Percentiles rank a stretch among this genome's conserved stretches.
Evolutionary conservation across 2,797 vertebrate genomes (phyloP).

Genomic region (Chiloscyllium punctatum): DNA sequence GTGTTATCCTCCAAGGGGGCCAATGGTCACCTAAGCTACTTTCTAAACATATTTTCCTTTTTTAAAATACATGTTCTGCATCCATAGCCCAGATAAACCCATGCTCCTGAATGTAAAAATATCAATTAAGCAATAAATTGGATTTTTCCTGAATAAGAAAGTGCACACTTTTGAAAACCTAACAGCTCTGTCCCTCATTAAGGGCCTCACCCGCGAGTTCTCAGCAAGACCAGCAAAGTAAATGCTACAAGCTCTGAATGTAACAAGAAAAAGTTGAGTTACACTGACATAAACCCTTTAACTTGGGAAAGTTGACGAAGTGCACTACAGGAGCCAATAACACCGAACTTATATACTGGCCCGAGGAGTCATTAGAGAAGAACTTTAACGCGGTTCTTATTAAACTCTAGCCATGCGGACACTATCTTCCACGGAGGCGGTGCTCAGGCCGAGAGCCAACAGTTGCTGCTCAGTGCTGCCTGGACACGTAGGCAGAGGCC

Average conservation of each 20-base stretch:
- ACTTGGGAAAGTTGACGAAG: background rate
- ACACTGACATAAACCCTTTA: background rate
- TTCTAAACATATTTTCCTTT: background rate
- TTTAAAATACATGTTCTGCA: background rate
- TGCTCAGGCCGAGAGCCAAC: background rate
- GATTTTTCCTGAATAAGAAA: background rate
- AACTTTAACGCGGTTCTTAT: background rate
- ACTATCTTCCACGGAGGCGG: background rate
- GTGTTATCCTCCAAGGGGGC: background rate
- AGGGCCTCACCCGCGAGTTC: background rate
- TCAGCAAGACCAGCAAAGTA: background rate
- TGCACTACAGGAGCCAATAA: too few species aligned
- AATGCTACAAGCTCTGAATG: background rate
- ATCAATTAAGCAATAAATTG: background rate
- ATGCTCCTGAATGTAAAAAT: background rate
- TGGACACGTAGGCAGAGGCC: background rate
- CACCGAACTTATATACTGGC: background rate
- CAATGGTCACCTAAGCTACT: background rate
- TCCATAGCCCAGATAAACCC: background rate
- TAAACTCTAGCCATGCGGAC: background rate
- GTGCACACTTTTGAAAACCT: background rate
- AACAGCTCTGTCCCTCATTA: background rate
- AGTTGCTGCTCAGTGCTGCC: background rate
- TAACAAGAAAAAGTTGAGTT: background rate
- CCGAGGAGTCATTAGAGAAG: background rate